Evolutionary conservation across 2,113 vertebrate genomes (phyloP), one percentile per base, ranked within the genome.

Genomic region (Spea bombifrons): DNA sequence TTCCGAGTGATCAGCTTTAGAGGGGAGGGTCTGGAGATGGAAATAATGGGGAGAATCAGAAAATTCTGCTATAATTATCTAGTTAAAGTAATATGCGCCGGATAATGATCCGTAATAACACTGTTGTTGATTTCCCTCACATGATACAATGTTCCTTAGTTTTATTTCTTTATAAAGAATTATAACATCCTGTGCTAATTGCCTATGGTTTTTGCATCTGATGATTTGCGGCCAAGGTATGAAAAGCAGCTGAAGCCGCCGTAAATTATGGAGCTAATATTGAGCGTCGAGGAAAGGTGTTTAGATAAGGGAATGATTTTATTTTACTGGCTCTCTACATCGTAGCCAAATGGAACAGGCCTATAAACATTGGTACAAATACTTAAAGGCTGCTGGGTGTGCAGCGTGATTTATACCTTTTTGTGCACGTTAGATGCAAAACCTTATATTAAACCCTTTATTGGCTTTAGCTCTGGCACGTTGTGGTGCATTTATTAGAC

Each of bases 281-380:
- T 74, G 71, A 80, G n/a, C 64, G 49, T 43, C n/a, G 43, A 17
- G 68, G 15, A 71, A 71, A 78, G 47, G 68, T 72, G 76, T 72
- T 78, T 72, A 78, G 69, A 78, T 73, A 67, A 64, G 64, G 71
- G 49, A 73, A 79, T 73, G 52, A 78, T 57, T 73, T 44, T 13
- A 57, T 8, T 79, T 72, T 79, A 73, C 73, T 66, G 71, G 49
- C 59, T 72, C 71, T 79, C 50, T 46, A 65, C 57, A 65, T 61
- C 71, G 59, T 30, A 73, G 63, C 49, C 9, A 52, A 17, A 79
- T 53, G 8, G 43, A 15, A 55, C 47, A 10, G 48, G 30, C 67
- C 70, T 68, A 59, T 67, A 73, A 59, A 67, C 44, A 69, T 44
- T 12, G 64, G 15, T 69, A 17, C 15, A 61, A 30, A 48, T 9